A percentile compares a stretch with the other conserved stretches of the same genome.
These are phyloP conservation scores for Drosophila meridiana DNA, from an alignment of 2,888 invertebrate genomes.

Conservation along the genomic window DNA sequence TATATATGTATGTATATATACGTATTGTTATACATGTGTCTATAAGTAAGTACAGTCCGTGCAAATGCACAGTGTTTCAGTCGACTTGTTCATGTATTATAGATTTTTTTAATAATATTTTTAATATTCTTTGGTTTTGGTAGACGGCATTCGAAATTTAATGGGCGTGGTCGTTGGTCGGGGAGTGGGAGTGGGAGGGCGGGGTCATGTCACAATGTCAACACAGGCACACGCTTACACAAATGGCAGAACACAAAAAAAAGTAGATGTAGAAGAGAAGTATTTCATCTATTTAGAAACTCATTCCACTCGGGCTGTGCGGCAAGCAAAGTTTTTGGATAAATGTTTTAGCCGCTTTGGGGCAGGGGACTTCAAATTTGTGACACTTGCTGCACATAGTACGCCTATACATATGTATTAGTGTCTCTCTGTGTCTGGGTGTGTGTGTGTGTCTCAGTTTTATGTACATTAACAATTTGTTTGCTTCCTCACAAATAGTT, in stretches of 20 bases:
- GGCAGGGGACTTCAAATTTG: conserved; percentile 14
- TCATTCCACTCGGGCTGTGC: conserved; percentile 31
- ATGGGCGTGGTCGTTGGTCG: conserved; percentile 21
- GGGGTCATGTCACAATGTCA: conserved; percentile 44
- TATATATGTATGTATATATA: conserved; percentile 7
- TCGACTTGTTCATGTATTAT: conserved; percentile 54
- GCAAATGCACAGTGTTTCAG: conserved; percentile 67
- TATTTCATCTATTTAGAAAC: conserved; percentile 40
- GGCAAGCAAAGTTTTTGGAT: conserved; percentile 48
- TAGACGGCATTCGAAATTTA: conserved; percentile 54
- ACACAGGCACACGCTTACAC: conserved; percentile 33
- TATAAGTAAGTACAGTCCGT: conserved; percentile 47
- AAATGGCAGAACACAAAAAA: conserved; percentile 4
- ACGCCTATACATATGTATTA: conserved; percentile 1
- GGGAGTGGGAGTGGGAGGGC: not conserved
- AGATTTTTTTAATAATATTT: conserved; percentile 27
- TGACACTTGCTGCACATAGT: conserved; percentile 21
- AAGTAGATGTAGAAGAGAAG: conserved; percentile 10
- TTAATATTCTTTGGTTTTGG: conserved; percentile 56
- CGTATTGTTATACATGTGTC: conserved; percentile 24
- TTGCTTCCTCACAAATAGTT: conserved; percentile 25
- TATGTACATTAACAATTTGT: conserved; percentile 19
- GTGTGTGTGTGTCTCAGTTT: not conserved
- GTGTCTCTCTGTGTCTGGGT: conserved; percentile 8
- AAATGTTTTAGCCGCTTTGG: conserved; percentile 25